A percentile compares a stretch with the other conserved stretches of the same genome.
These are phyloP conservation scores for Drosophila falleni DNA, from an alignment of 2,888 invertebrate species.

Conservation along the genomic window DNA sequence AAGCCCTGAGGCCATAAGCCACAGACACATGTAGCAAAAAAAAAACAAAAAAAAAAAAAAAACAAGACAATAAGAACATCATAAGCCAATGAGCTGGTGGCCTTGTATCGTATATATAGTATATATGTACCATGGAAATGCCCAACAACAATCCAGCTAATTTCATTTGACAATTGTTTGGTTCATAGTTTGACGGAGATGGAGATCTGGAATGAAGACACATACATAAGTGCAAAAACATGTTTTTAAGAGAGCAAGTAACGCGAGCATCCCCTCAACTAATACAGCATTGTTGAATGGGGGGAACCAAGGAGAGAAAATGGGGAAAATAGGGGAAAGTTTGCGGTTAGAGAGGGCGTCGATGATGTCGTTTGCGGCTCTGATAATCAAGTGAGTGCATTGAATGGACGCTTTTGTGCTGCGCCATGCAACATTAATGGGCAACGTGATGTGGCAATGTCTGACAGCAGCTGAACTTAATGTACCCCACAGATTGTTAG, in stretches of 20 bases:
- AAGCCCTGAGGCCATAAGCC: constrained; percentile 45
- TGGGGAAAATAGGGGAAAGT: constrained; percentile 2
- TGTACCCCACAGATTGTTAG: constrained; percentile 24
- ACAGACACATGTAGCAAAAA: constrained; percentile 43
- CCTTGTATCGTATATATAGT: constrained; percentile 34
- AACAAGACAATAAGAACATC: constrained; percentile 30
- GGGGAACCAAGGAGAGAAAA: neutral
- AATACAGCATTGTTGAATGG: constrained; percentile 19
- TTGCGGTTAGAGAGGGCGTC: constrained; percentile 26
- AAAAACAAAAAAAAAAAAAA: neutral
- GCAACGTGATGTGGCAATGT: constrained; percentile 43
- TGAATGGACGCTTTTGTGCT: constrained; percentile 53
- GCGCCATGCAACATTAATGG: constrained; percentile 61
- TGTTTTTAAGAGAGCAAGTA: constrained; percentile 57
- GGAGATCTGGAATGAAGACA: constrained; percentile 4
- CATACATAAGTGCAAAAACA: constrained; percentile 74
- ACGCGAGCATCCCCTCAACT: constrained; percentile 41
- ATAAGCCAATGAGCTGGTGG: constrained; percentile 58
- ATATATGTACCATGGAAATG: constrained; percentile 31
- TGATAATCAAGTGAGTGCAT: constrained; percentile 70
- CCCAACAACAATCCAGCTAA: constrained; percentile 63
- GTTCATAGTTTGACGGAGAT: constrained; percentile 30
- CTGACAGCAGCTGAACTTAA: constrained; percentile 47
- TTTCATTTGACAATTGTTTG: constrained; percentile 75
- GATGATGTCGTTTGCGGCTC: constrained; percentile 57